Evolutionary conservation across 2,113 vertebrate species (phyloP).

Genomic region (Myotis davidii): DNA sequence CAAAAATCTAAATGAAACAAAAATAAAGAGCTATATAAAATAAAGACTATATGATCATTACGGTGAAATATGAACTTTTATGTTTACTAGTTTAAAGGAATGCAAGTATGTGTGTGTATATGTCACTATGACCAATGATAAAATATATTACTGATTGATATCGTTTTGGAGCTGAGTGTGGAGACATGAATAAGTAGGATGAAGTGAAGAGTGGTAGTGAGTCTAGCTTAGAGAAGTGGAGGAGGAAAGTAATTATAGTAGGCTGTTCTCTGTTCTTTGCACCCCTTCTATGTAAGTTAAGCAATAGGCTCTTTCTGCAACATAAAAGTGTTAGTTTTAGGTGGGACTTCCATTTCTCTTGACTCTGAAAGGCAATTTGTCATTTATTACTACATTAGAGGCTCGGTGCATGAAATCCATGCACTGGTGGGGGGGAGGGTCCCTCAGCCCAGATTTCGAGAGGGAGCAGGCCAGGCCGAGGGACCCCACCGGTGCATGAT

Average conservation of each 20-base stretch:
- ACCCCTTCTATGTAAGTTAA: conserved; percentile 11
- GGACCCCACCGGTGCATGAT: too few species aligned
- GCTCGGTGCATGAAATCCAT: too few species aligned
- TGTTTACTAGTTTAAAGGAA: conserved; percentile 26
- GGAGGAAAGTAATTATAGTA: neutral
- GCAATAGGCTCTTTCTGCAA: conserved; percentile 2
- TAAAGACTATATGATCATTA: neutral
- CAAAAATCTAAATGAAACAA: conserved; percentile 26
- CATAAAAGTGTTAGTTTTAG: neutral
- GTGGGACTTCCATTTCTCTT: conserved; percentile 30
- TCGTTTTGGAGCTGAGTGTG: neutral
- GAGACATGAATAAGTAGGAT: neutral
- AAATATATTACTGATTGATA: neutral
- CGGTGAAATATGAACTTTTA: neutral
- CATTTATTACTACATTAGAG: neutral
- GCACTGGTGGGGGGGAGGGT: too few species aligned
- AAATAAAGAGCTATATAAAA: conserved; percentile 18
- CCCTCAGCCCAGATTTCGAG: too few species aligned
- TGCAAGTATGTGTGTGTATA: neutral
- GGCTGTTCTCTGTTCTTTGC: neutral
- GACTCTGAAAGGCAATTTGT: neutral
- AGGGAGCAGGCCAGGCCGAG: too few species aligned
- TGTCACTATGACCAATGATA: neutral
- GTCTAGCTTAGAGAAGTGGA: neutral
- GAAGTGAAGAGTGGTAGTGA: neutral